A percentile compares a stretch with the other conserved stretches of the same genome.
These are phyloP conservation scores for Troilus luridus DNA, from an alignment of 2,888 invertebrate species.

Conservation along the genomic window DNA sequence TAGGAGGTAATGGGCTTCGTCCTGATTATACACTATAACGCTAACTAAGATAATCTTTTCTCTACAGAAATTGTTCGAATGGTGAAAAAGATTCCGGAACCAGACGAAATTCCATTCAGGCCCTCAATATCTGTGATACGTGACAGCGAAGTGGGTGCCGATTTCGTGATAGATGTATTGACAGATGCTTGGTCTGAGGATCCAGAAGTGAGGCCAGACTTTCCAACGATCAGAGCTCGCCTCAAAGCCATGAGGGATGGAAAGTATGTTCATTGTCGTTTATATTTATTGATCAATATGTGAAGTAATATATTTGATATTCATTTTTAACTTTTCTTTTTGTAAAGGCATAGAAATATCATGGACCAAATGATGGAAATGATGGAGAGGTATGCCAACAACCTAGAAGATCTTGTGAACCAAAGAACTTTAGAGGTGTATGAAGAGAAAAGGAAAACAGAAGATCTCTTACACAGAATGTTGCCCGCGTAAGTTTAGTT, in stretches of 20 bases:
- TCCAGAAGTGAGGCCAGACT: slow-evolving; percentile 88
- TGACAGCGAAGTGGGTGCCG: slow-evolving; percentile 81
- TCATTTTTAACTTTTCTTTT: slow-evolving; percentile 9
- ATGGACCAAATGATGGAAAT: slow-evolving; percentile 99
- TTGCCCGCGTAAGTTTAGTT: slow-evolving; percentile 78
- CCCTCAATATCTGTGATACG: slow-evolving; percentile 82
- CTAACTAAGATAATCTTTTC: no score
- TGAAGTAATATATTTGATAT: background rate
- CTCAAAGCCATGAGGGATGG: slow-evolving; percentile 93
- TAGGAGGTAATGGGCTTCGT: no score
- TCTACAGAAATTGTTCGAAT: slow-evolving; percentile 85
- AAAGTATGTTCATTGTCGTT: slow-evolving; percentile 74
- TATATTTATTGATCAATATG: background rate
- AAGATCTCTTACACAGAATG: slow-evolving; percentile 94
- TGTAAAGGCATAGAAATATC: slow-evolving; percentile 84
- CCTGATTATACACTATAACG: no score
- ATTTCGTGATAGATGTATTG: slow-evolving; percentile 86
- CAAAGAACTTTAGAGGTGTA: slow-evolving; percentile 90
- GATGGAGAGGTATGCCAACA: slow-evolving; percentile 97
- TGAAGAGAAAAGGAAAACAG: slow-evolving; percentile 94
- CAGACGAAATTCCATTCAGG: slow-evolving; percentile 82
- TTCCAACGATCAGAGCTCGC: slow-evolving; percentile 81
- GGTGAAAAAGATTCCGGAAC: slow-evolving; percentile 79
- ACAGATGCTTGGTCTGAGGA: slow-evolving; percentile 92
- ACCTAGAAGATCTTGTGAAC: slow-evolving; percentile 93